These are phyloP conservation scores for Campylomormyrus numenius DNA, from an alignment of 2,113 vertebrate species.

Conservation along the genomic window DNA sequence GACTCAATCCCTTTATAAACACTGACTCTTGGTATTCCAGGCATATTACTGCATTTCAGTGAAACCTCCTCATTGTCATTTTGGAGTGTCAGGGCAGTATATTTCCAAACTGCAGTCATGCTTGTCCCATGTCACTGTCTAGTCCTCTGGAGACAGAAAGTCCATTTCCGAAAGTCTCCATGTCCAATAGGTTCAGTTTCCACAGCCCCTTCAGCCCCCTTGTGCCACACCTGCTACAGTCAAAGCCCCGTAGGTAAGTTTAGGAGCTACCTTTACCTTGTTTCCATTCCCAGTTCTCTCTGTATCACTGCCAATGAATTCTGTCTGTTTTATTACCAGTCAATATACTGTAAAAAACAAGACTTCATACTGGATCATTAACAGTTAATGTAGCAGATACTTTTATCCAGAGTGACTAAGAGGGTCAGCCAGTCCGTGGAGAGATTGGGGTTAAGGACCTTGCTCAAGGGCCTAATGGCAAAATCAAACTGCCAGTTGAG, in stretches of 20 bases:
- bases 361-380: slow-evolving; percentile 32
- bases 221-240: slow-evolving; percentile 37
- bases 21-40: slow-evolving; percentile 33
- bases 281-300: slow-evolving; percentile 51
- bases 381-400: slow-evolving; percentile 9
- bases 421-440: background rate
- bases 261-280: slow-evolving; percentile 49
- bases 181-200: slow-evolving; percentile 30
- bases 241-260: slow-evolving; percentile 55
- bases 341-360: slow-evolving; percentile 42
- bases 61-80: background rate
- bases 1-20: background rate
- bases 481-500: slow-evolving; percentile 45
- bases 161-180: slow-evolving; percentile 62
- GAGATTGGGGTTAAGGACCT: slow-evolving; percentile 12
- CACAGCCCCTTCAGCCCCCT: slow-evolving; percentile 29
- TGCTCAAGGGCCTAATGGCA: slow-evolving; percentile 29
- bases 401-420: background rate
- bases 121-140: slow-evolving; percentile 46
- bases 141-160: slow-evolving; percentile 42
- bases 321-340: slow-evolving; percentile 60
- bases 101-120: slow-evolving; percentile 23
- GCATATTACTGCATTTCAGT: slow-evolving; percentile 16
- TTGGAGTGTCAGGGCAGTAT: background rate
- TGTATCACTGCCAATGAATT: slow-evolving; percentile 58